Conservation (phyloP, 1,140 invertebrate species). For the Thaumetopoea pityocampa region DNA sequence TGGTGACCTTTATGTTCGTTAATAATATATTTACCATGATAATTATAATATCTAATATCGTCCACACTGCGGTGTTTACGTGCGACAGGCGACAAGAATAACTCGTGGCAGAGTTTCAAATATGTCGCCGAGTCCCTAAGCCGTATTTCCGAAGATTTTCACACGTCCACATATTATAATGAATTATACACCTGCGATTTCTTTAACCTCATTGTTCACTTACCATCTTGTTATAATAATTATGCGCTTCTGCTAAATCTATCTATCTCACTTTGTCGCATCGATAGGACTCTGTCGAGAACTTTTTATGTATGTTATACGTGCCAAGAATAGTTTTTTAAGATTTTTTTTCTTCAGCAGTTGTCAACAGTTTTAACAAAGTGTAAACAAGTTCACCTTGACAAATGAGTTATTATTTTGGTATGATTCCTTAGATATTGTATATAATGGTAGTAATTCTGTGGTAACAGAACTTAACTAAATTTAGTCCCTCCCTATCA, state of each 20-base stretch:
- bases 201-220: too few species aligned
- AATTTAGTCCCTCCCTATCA: too few species aligned
- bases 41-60: conserved; percentile 42
- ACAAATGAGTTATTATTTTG: conserved; percentile 20
- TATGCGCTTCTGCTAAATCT: too few species aligned
- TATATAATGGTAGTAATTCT: too few species aligned
- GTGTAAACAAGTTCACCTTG: conserved; percentile 14
- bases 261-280: too few species aligned
- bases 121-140: conserved; percentile 65
- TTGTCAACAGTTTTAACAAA: conserved; percentile 15
- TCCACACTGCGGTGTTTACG: conserved; percentile 54
- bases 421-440: too few species aligned
- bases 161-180: conserved; percentile 39
- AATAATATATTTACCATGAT: conserved; percentile 22
- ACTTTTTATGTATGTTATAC: too few species aligned
- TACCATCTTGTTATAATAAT: too few species aligned
- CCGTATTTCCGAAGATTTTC: conserved; percentile 43
- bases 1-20: conserved; percentile 14
- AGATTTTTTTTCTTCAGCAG: conserved; percentile 6
- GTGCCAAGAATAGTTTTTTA: conserved; percentile 21
- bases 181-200: conserved; percentile 35
- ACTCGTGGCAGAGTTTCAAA: conserved; percentile 70
- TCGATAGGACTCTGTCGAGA: too few species aligned
- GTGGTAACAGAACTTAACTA: too few species aligned
- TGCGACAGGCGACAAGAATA: conserved; percentile 50